Percentiles rank a stretch among this genome's conserved stretches.
phyloP scores from a whole-genome alignment of 1,140 invertebrate genomes.

The Mylabris phalerata region DNA sequence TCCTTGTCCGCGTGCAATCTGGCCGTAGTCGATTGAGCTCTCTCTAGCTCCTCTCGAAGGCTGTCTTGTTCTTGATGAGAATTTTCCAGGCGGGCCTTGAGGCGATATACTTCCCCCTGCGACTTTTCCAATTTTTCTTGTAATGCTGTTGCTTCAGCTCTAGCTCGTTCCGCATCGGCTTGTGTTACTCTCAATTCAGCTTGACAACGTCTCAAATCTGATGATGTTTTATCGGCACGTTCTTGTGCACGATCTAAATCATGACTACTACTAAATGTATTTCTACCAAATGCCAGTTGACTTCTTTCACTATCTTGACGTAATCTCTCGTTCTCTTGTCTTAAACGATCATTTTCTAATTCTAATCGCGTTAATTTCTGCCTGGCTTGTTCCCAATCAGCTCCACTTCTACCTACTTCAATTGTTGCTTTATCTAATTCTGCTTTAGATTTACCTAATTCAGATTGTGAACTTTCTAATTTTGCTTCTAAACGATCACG shows the following conservation, averaged over 20 bases:
- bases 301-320: constrained; percentile 78
- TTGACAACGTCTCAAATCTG: constrained; percentile 77
- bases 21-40: constrained; percentile 64
- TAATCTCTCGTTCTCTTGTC: constrained; percentile 76
- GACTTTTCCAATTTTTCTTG: constrained; percentile 92
- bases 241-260: constrained; percentile 64
- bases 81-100: constrained; percentile 90
- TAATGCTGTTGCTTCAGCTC: constrained; percentile 71
- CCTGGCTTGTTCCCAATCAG: constrained; percentile 84
- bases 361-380: constrained; percentile 78
- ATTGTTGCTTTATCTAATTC: constrained; percentile 85
- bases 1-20: constrained; percentile 82
- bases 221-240: constrained; percentile 73
- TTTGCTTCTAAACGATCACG: constrained; percentile 87
- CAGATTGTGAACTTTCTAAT: constrained; percentile 85
- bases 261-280: constrained; percentile 43
- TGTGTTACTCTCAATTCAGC: constrained; percentile 78
- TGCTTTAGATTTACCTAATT: constrained; percentile 88
- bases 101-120: constrained; percentile 87
- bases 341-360: constrained; percentile 81
- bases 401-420: constrained; percentile 79
- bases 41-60: constrained; percentile 83
- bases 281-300: constrained; percentile 67
- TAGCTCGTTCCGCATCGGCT: constrained; percentile 79
- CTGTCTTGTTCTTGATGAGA: constrained; percentile 90